Evolutionary conservation across 2,113 vertebrate species (phyloP), one percentile per base, ranked within the genome.

Genomic region (Nothobranchius kuhntae): DNA sequence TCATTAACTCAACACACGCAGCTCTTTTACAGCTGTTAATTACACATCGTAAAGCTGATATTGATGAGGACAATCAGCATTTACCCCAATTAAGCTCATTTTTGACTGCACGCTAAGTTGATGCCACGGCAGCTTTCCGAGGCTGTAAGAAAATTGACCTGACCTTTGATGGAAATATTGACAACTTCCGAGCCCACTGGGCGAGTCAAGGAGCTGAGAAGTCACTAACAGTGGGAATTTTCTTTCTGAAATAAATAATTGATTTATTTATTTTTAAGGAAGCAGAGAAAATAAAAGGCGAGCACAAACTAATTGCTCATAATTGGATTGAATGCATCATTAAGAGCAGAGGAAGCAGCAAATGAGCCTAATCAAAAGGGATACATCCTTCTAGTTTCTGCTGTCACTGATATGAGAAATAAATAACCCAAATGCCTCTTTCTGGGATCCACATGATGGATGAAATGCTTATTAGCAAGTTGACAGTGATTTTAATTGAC

Each of bases 1-100:
- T 89, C 89, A 90, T 91, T 91, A 88, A 68, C 84, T 81, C 81
- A 63, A 81, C 83, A 84, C 87, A 87, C 77, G 78, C 72, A 48
- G 76, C 80, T 80, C 75, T 58, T 89, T 89, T 88, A 81, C 80
- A 78, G 80, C 83, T 83, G 77, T 89, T 87, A 88, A 91, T 88
- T 87, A 88, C 78, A 86, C 82, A 78, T 78, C 71, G 82, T 81
- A 84, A 83, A 73, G 78, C 80, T 65, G 73, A 72, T 87, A 85
- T 87, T 80, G 85, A 80, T 68, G 75, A 84, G 80, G 69, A 78
- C 71, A 80, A 82, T 84, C 79, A 75, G 80, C 75, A 68, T 84
- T 80, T 75, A 78, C 75, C 45, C 71, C 74, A 73, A 74, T 88
- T 83, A 79, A 54, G 74, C 60, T 58, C 3, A 2, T 62, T 75